Evolutionary conservation across 2,797 vertebrate species (phyloP), one percentile per base, ranked within the genome.

Genomic region (Micrastur ruficollis): DNA sequence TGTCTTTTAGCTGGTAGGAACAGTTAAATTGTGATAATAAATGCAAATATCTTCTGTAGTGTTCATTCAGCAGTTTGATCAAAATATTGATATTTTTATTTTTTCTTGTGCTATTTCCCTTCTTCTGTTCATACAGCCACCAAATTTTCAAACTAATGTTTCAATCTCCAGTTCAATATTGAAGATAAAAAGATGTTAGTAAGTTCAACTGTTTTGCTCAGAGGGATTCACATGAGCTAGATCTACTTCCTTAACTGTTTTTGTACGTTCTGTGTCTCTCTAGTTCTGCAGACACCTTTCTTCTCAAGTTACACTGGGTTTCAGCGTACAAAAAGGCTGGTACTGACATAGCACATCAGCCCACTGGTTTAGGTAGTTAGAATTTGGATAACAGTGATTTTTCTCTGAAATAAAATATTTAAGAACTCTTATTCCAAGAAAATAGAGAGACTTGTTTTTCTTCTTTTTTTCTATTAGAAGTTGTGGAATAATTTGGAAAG

Each of bases 1-100:
- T 95, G 32, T 26, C 82, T 95, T 16, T 81, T 78, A 92, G 27
- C 42, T 94, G 74, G 42, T 58, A 90, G 61, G 46, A 96, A 67
- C 32, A 68, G 26, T 58, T 81, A 62, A 52, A 81, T 83, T 93
- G 52, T 70, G 67, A 52, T 38, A 71, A 87, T 92, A 97, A 95
- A 90, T 88, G 44, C 20, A 63, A 17, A 49, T 63, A 36, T 89
- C 34, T 86, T 38, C 59, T 86, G 31, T 53, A 38, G 49, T 79
- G 13, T 81, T 95, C 62, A 74, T 87, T 74, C 21, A 86, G 17
- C 21, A 67, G 49, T 55, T 90, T 49, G 56, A 87, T 56, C 18
- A 80, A 89, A 70, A 29, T 14, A 1, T 47, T 16, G 17, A 4
- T n/a, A 8, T 52, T 74, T 76, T 74, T 42, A 11, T 52, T 34